Base-by-base conservation (phyloP, 1,140 invertebrate species). In the Drosophila hydei region DNA sequence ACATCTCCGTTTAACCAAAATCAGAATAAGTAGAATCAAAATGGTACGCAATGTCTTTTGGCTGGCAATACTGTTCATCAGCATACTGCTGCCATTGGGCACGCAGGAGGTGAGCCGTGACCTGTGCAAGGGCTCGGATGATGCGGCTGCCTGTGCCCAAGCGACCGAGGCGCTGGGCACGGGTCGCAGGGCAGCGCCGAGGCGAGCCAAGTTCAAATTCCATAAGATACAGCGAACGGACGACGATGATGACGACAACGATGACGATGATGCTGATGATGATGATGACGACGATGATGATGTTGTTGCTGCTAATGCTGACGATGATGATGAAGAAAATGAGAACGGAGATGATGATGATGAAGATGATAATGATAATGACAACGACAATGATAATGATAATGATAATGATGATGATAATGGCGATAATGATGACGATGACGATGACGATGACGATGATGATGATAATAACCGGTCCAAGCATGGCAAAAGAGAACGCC, bases 131-230 rank as follows among this genome's bases (percentile, higher is more conserved):
- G 62, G 69, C 12, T 50, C 61, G 11, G 61, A 56, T 30, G 67
- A 72, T 72, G 47, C 45, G 6, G 38, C 38, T 11, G 62, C 40
- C 27, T 72, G 69, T 27, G 69, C 38, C 11, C 54, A 72, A 9
- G 54, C 52, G 23, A 51, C 45, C 5, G 67, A 64, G 23, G 60
- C 68, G 9, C 14, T 50, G 16, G 50, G 30, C 21, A 33, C 23
- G 27, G 38, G 36, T 11, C 61, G 58, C 0, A 73, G 43, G 48
- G 3, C 38, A n/a, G 14, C 55, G 4, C 30, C 48, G 14, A 60
- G 70, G 30, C 73, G 73, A 11, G 51, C 65, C 0, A 88, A 83
- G 64, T 80, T 84, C 38, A 84, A 88, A 71, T 88, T 88, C 68
- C 83, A 74, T 50, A 77, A 78, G 72, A 75, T 88, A 9, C 74